Evolutionary conservation across 2,113 vertebrate species (phyloP).

Genomic region (Bos indicus): DNA sequence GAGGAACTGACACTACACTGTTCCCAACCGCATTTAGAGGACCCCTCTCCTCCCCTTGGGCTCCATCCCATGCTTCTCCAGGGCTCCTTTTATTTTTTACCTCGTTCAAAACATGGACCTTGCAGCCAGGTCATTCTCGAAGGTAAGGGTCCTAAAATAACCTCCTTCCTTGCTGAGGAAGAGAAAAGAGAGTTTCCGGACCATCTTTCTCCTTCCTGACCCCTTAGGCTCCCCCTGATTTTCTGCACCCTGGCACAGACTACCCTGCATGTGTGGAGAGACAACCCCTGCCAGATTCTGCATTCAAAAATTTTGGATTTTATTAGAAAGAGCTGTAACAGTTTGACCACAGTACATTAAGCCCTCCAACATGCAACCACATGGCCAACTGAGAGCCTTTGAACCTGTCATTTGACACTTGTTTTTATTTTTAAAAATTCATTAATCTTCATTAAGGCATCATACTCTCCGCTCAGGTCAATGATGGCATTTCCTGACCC

Average conservation of each 20-base stretch:
- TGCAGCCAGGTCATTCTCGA: background rate
- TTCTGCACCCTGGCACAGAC: background rate
- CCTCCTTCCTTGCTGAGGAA: background rate
- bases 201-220: background rate
- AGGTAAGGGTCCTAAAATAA: background rate
- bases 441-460: slow-evolving; percentile 67
- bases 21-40: background rate
- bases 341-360: slow-evolving; percentile 24
- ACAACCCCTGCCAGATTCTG: background rate
- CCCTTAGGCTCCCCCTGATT: background rate
- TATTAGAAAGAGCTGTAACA: slow-evolving; percentile 64
- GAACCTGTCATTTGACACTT: slow-evolving; percentile 39
- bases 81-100: background rate
- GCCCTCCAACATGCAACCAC: slow-evolving; percentile 18
- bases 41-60: background rate
- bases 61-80: background rate
- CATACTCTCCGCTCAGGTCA: background rate
- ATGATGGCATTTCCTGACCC: background rate
- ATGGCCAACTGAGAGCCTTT: slow-evolving; percentile 22
- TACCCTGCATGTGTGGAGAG: background rate
- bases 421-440: slow-evolving; percentile 49
- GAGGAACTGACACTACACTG: background rate
- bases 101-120: background rate
- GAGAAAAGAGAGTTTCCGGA: background rate
- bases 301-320: slow-evolving; percentile 34